phyloP scores from a whole-genome alignment of 2,113 vertebrate genomes.

The Phasianus colchicus region DNA sequence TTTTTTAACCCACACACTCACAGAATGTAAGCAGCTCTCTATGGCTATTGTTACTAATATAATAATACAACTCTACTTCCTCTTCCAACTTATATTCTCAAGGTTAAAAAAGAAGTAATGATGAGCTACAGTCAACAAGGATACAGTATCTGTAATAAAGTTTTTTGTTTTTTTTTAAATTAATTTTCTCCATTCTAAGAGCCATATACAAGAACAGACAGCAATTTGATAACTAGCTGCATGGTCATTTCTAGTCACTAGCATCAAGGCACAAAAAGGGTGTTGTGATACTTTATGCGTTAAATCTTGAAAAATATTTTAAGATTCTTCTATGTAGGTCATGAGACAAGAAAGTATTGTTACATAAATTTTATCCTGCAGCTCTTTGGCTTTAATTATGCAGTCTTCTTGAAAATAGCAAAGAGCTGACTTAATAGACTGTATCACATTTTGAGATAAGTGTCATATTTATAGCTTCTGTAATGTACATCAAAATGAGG shows the following conservation, averaged over 20 bases:
- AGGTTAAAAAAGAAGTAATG: neutral
- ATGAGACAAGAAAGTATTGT: conserved; percentile 18
- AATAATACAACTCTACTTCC: neutral
- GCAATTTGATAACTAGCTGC: neutral
- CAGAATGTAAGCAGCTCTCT: neutral
- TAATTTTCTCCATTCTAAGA: neutral
- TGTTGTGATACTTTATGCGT: neutral
- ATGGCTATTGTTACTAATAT: neutral
- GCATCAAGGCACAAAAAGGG: neutral
- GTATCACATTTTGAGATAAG: conserved; percentile 49
- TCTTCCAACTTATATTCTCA: neutral
- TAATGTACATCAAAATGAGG: conserved; percentile 13
- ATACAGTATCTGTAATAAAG: neutral
- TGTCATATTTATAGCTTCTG: conserved; percentile 56
- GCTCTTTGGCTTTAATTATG: conserved; percentile 57
- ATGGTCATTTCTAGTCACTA: neutral
- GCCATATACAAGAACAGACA: neutral
- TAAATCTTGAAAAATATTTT: conserved; percentile 28
- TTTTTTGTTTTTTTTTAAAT: neutral
- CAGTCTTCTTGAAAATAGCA: conserved; percentile 31
- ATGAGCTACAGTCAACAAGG: neutral
- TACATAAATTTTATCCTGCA: conserved; percentile 60
- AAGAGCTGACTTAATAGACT: conserved; percentile 51
- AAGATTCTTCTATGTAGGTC: conserved; percentile 9
- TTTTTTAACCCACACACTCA: neutral